These are phyloP conservation scores for Hyles euphorbiae DNA, from an alignment of 1,140 invertebrate genomes.

Conservation along the genomic window DNA sequence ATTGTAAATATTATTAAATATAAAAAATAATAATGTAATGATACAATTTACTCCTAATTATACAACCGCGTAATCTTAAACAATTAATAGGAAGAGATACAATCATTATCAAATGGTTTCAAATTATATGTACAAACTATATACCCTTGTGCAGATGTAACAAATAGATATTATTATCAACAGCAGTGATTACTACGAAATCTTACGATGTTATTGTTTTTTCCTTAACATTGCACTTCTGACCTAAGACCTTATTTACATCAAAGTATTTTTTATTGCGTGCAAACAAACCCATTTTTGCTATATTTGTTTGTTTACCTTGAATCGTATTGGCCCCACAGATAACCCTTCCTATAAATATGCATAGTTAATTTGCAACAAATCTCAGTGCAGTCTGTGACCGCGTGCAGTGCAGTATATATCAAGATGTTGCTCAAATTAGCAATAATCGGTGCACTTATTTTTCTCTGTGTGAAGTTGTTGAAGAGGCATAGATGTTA, in stretches of 20 bases:
- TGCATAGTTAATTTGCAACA: conserved; percentile 12
- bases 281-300: conserved; percentile 30
- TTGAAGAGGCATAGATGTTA: conserved; percentile 39
- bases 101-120: too few relatives aligned
- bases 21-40: too few relatives aligned
- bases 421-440: conserved; percentile 59
- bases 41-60: too few relatives aligned
- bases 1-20: too few relatives aligned
- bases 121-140: too few relatives aligned
- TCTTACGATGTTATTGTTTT: neutral
- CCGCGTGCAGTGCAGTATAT: conserved; percentile 15
- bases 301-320: conserved; percentile 18
- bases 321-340: conserved; percentile 20
- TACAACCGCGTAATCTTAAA: too few relatives aligned
- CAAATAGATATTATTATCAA: too few relatives aligned
- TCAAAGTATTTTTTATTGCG: conserved; percentile 24
- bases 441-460: conserved; percentile 48
- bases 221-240: neutral
- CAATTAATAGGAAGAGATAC: too few relatives aligned
- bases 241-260: conserved; percentile 14
- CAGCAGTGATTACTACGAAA: too few relatives aligned
- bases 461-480: conserved; percentile 61
- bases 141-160: too few relatives aligned
- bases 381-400: conserved; percentile 32
- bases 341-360: conserved; percentile 42